Conservation (phyloP, 1,140 invertebrate genomes). For the Caerostris darwini region DNA sequence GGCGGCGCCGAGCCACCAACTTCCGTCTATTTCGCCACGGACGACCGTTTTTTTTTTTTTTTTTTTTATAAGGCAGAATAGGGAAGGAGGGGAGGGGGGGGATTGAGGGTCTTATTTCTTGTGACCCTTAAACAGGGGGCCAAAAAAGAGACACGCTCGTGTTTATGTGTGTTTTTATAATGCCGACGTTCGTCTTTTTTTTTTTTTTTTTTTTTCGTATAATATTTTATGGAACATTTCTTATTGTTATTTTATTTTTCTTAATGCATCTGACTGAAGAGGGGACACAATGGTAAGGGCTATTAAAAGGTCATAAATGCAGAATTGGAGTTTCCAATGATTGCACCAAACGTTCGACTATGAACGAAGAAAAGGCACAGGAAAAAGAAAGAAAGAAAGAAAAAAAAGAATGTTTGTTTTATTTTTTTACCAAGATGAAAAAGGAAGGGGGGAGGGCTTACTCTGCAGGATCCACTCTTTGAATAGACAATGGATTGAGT, state of each 20-base stretch:
- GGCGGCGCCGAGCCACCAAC: slow-evolving; percentile 62
- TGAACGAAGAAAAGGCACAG: neutral
- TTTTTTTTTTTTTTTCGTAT: neutral
- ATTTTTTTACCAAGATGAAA: neutral
- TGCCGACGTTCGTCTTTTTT: neutral
- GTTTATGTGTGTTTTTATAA: slow-evolving; percentile 66
- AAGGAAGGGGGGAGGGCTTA: neutral
- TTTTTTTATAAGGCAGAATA: slow-evolving; percentile 21
- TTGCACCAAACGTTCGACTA: neutral
- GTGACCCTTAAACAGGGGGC: slow-evolving; percentile 62
- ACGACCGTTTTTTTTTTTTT: neutral
- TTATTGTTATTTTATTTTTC: slow-evolving; percentile 9
- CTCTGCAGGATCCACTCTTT: neutral
- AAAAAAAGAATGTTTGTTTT: neutral
- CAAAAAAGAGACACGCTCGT: slow-evolving; percentile 56
- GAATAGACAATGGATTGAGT: neutral
- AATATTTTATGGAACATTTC: slow-evolving; percentile 23
- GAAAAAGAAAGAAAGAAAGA: neutral
- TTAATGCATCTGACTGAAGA: neutral
- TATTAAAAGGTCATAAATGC: slow-evolving; percentile 54
- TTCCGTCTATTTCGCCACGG: slow-evolving; percentile 57
- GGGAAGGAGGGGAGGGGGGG: neutral
- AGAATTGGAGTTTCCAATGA: slow-evolving; percentile 2
- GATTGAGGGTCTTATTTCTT: slow-evolving; percentile 29
- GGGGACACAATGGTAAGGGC: neutral